phyloP scores from a whole-genome alignment of 2,888 invertebrate genomes.

The Tolmerus cingulatus region DNA sequence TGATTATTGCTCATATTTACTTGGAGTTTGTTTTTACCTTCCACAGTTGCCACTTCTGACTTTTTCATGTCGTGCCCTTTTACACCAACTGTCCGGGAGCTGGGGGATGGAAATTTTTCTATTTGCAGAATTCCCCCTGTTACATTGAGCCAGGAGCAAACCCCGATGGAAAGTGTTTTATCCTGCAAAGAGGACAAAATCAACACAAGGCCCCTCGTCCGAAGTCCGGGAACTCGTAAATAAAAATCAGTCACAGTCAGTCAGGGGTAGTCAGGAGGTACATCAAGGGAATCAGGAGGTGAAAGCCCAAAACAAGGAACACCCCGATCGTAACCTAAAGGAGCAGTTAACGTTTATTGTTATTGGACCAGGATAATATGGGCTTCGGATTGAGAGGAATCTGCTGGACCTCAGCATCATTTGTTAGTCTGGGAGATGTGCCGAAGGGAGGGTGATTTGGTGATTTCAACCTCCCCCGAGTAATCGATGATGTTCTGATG shows the following conservation, averaged over 20 bases:
- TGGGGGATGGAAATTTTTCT: slow-evolving; percentile 31
- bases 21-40: slow-evolving; percentile 3
- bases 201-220: slow-evolving; percentile 14
- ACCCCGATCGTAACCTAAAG: slow-evolving; percentile 37
- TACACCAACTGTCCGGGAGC: neutral
- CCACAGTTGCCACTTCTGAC: slow-evolving; percentile 21
- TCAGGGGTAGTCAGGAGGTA: slow-evolving; percentile 32
- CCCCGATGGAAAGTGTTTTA: neutral
- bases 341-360: slow-evolving; percentile 47
- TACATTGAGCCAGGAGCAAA: neutral
- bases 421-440: slow-evolving; percentile 18
- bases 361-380: slow-evolving; percentile 43
- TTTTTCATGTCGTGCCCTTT: neutral
- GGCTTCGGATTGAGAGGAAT: slow-evolving; percentile 30
- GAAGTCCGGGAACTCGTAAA: slow-evolving; percentile 41
- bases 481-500: slow-evolving; percentile 38
- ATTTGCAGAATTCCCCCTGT: slow-evolving; percentile 18
- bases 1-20: slow-evolving; percentile 47
- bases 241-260: slow-evolving; percentile 47
- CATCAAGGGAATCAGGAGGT: slow-evolving; percentile 33
- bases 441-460: slow-evolving; percentile 17
- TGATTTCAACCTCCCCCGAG: slow-evolving; percentile 30
- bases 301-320: slow-evolving; percentile 26
- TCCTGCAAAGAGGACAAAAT: slow-evolving; percentile 24
- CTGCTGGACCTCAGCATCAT: slow-evolving; percentile 33